Conservation (phyloP, 2,888 invertebrate genomes). For the Cryptus viduatorius region DNA sequence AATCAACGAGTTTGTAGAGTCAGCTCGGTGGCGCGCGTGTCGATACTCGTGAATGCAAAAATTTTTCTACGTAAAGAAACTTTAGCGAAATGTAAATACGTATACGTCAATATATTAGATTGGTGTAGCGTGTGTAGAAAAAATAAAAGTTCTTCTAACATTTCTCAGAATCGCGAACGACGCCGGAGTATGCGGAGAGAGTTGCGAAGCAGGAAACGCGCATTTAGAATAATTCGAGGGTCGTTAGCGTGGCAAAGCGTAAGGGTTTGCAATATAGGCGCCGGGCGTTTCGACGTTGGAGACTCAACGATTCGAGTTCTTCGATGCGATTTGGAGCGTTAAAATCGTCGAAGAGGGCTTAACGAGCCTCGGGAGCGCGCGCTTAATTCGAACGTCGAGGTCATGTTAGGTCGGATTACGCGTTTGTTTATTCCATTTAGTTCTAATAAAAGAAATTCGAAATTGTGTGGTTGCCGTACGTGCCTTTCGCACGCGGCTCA, state of each 20-base stretch:
- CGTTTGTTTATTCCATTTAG: constrained; percentile 68
- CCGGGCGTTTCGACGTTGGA: constrained; percentile 6
- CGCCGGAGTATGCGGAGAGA: background rate
- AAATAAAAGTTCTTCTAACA: constrained; percentile 42
- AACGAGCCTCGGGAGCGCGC: constrained; percentile 35
- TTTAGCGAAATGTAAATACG: background rate
- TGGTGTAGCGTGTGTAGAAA: background rate
- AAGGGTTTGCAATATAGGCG: constrained; percentile 26
- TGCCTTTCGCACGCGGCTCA: constrained; percentile 8
- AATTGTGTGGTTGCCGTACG: constrained; percentile 30
- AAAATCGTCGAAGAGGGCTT: constrained; percentile 56
- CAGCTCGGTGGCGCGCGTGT: background rate
- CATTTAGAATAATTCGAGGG: constrained; percentile 54
- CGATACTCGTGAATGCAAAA: background rate
- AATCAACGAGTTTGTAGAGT: background rate
- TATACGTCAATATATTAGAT: background rate
- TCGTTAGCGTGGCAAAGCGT: constrained; percentile 50
- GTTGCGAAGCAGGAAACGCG: constrained; percentile 19
- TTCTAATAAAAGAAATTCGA: constrained; percentile 75
- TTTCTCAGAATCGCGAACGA: constrained; percentile 52
- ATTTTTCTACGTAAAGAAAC: background rate
- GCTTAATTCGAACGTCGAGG: constrained; percentile 52
- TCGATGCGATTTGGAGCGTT: constrained; percentile 60
- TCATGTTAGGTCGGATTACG: constrained; percentile 69
- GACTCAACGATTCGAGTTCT: constrained; percentile 49